Evolutionary conservation across 2,888 invertebrate genomes (phyloP).

Genomic region (Cabera pusaria): DNA sequence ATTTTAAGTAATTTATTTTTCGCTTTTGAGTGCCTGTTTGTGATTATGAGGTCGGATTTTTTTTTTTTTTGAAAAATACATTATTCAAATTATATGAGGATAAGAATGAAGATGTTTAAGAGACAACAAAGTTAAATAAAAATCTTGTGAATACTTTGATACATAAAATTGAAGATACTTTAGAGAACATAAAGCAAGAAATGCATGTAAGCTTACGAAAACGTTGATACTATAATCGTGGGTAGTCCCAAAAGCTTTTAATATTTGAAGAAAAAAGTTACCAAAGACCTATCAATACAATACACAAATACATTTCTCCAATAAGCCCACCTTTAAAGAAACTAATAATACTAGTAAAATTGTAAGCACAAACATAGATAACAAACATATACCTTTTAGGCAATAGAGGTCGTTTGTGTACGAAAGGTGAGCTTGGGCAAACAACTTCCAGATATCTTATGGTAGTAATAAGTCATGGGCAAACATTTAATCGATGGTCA

Average conservation of each 20-base stretch:
- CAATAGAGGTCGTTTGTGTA: slow-evolving; percentile 26
- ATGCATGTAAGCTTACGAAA: too few species aligned
- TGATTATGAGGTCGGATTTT: too few species aligned
- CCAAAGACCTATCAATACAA: slow-evolving; percentile 8
- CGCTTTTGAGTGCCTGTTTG: too few species aligned
- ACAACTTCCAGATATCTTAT: slow-evolving; percentile 47
- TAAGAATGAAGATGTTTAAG: too few species aligned
- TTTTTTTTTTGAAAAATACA: too few species aligned
- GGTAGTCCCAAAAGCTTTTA: slow-evolving; percentile 2
- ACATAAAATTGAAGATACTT: too few species aligned
- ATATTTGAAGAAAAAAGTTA: slow-evolving; percentile 12
- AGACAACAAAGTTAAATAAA: too few species aligned
- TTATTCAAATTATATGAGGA: too few species aligned
- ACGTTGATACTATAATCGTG: too few species aligned
- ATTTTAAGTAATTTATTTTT: too few species aligned
- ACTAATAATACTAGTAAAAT: slow-evolving; percentile 26
- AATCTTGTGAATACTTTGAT: too few species aligned
- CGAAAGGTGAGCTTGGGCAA: slow-evolving; percentile 42
- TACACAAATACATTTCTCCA: slow-evolving; percentile 10
- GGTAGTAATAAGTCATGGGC: slow-evolving; percentile 43
- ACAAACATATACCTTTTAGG: slow-evolving; percentile 29
- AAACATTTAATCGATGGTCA: slow-evolving; percentile 55
- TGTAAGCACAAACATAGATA: slow-evolving; percentile 33
- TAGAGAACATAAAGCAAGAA: too few species aligned
- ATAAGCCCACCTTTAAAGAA: slow-evolving; percentile 30